Conservation (phyloP, 2,888 invertebrate genomes). For the Saturnia japonica region DNA sequence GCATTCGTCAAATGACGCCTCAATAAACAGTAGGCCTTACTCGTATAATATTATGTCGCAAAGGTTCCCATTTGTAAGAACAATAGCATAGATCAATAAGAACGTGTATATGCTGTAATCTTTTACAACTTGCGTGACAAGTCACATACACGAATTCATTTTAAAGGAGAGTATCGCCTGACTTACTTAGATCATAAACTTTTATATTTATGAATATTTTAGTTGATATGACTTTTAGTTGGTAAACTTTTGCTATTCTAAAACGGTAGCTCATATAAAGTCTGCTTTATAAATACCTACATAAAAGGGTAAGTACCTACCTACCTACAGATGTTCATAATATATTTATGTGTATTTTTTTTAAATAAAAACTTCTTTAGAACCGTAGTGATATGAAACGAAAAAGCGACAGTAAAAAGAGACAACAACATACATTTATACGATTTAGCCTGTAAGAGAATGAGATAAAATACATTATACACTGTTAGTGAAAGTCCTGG, state of each 20-base stretch:
- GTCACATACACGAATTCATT: slow-evolving; percentile 20
- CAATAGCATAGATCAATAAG: background rate
- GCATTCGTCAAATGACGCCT: too few relatives aligned
- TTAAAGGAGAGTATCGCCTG: slow-evolving; percentile 56
- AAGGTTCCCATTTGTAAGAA: background rate
- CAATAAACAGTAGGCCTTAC: too few relatives aligned
- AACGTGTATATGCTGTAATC: background rate
- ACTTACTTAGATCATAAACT: slow-evolving; percentile 52
- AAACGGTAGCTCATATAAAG: background rate
- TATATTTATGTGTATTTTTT: too few relatives aligned
- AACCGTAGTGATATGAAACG: too few relatives aligned
- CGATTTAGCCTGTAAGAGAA: too few relatives aligned
- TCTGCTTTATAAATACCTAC: background rate
- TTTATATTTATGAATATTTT: slow-evolving; percentile 50
- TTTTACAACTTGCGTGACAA: slow-evolving; percentile 43
- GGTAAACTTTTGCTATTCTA: slow-evolving; percentile 44
- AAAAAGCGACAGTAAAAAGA: too few relatives aligned
- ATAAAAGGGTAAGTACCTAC: background rate
- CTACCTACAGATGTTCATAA: too few relatives aligned
- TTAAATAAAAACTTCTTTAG: too few relatives aligned
- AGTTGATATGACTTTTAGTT: slow-evolving; percentile 46
- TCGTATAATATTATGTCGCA: too few relatives aligned
- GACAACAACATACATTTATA: too few relatives aligned
- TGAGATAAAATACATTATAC: too few relatives aligned
- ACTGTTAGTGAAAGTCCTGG: too few relatives aligned